Evolutionary conservation across 1,140 invertebrate species (phyloP), one percentile per base, ranked within the genome.

Genomic region (Pseudomyrmex cubaensis): DNA sequence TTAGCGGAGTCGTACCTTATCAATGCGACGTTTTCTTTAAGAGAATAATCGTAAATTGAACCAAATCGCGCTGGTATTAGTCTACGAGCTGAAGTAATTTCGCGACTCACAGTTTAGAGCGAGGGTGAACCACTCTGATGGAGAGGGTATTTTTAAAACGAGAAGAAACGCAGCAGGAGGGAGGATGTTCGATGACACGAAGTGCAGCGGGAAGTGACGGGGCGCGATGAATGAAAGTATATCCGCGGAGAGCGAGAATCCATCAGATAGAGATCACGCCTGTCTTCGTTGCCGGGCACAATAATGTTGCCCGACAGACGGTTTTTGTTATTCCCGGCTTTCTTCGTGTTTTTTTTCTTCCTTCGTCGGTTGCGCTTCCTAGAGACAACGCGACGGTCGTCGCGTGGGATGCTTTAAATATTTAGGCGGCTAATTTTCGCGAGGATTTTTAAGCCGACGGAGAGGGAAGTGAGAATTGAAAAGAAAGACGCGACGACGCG

Each of bases 361-460:
- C 76, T 80, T 80, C 76, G 76, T 80, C 66, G 76, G 44, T 44
- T 13, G 52, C 76, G 76, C 66, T 80, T 80, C 76, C 76, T 80
- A 72, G 76, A 80, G 44, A 80, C 76, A 56, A 10, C 67, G 85
- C 69, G 61, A 83, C 72, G 66, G 70, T 62, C 73, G 62, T 35
- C 35, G 35, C 35, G 76, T 62, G 88, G 87, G 88, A 86, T 83
- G 84, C 90, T 89, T 94, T 92, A 94, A 93, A 93, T 92, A 94
- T 94, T 94, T 93, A 93, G 92, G 82, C 88, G 91, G 93, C 93
- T 94, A 93, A 94, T 94, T 93, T 93, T 92, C 91, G 86, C 89
- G 88, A 91, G 90, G 90, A 93, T 92, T 93, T 93, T 93, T 88
- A 89, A 92, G 90, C 82, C 89, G 83, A 87, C 90, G 91, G 87